These are phyloP conservation scores for Catonia carolina DNA, from an alignment of 2,888 invertebrate genomes.

Conservation along the genomic window DNA sequence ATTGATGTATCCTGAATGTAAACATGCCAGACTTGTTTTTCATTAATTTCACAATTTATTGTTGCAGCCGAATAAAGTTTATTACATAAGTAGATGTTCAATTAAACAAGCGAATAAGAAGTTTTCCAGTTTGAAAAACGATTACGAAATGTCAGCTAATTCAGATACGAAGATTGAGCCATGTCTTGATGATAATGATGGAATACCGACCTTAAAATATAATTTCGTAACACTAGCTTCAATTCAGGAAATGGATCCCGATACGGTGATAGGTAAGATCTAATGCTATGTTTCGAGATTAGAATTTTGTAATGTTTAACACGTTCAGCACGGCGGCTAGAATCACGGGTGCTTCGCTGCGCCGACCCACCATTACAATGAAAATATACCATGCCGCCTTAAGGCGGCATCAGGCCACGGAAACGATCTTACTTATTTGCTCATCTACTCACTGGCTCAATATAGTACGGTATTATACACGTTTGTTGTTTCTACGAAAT, in stretches of 20 bases:
- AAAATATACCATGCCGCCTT: no score
- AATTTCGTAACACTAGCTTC: constrained; percentile 69
- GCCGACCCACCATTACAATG: no score
- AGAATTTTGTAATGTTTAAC: constrained; percentile 5
- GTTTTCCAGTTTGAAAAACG: constrained; percentile 75
- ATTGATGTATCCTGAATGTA: no score
- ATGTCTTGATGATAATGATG: constrained; percentile 49
- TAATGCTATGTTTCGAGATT: constrained; percentile 7
- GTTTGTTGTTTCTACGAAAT: no score
- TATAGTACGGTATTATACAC: no score
- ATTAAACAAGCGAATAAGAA: constrained; percentile 94
- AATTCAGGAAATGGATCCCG: constrained; percentile 59
- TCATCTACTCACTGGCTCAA: no score
- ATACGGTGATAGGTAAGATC: constrained; percentile 60
- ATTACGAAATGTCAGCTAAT: constrained; percentile 91
- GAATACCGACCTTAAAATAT: constrained; percentile 70
- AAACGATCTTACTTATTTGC: no score
- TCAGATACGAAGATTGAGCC: constrained; percentile 56
- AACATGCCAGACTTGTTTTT: no score
- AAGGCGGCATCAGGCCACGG: no score
- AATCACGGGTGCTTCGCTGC: no score
- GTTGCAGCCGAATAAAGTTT: constrained; percentile 68
- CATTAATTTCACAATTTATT: background rate
- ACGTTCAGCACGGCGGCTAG: no score
- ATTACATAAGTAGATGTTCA: constrained; percentile 74